Evolutionary conservation across 2,888 invertebrate species (phyloP), one percentile per base, ranked within the genome.

Genomic region (Eilema depressum): DNA sequence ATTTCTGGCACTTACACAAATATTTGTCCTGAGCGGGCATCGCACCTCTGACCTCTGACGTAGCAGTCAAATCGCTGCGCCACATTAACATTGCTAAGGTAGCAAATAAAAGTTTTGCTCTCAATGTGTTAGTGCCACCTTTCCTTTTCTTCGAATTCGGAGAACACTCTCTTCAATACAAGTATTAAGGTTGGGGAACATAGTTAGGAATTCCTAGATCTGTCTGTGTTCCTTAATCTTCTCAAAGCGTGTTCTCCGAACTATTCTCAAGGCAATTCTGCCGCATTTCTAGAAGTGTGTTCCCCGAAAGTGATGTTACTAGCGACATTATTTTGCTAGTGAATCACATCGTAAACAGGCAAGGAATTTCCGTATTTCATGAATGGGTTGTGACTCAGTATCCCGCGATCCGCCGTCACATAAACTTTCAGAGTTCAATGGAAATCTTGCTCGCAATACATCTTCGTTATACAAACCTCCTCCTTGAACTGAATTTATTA

Each of bases 341-440:
- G 25, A 26, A 26, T 28, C n/a, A 28, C 33, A 20, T 57, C 11
- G 57, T 57, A 65, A 33, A 65, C 20, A 12, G 12, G 65, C n/a
- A 25, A 66, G 33, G 56, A 25, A 66, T 33, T 66, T 33, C 66
- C 57, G 28, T 5, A 57, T 57, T 33, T 57, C 25, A 56, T 66
- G 66, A 66, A 66, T 66, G 66, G 37, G 25, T 33, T 57, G 56
- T 66, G 66, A 66, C 8, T 66, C 66, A 57, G 2, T n/a, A 11
- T 8, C 4, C 26, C 17, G 47, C 47, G 26, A 47, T 26, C 7
- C 12, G 26, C 64, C 64, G 47, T 47, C 64, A 26, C n/a, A 53
- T 57, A 30, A 57, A 66, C 56, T 30, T 33, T 53, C 56, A 60
- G n/a, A 30, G 56, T 23, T 66, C 57, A 66, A 33, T 66, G 20